Percentiles rank a stretch among this genome's conserved stretches.
These are phyloP conservation scores for Copidosoma floridanum DNA, from an alignment of 1,140 invertebrate species.

Conservation along the genomic window DNA sequence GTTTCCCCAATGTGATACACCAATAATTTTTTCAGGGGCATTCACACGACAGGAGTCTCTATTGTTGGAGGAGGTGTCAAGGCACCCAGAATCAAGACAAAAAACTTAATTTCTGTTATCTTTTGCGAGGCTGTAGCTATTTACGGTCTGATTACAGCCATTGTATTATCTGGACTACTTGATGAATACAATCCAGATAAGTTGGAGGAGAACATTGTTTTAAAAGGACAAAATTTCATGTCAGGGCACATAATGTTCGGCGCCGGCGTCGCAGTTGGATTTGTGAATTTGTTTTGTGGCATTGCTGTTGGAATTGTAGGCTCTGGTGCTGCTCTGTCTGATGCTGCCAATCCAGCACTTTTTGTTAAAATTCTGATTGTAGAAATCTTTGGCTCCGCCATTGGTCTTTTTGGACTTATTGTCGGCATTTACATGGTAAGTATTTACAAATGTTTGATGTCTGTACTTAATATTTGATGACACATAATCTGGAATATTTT, in stretches of 20 bases:
- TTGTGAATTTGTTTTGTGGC: conserved; percentile 94
- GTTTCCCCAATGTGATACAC: too few relatives aligned
- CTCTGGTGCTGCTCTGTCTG: conserved; percentile 91
- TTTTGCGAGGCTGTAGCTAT: conserved; percentile 99
- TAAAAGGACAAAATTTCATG: conserved; percentile 65
- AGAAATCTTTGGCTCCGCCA: conserved; percentile 97
- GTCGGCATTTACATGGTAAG: conserved; percentile 88
- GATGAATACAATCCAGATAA: conserved; percentile 58
- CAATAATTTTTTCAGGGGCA: conserved; percentile 63
- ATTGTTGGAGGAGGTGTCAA: conserved; percentile 98
- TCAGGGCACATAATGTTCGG: conserved; percentile 93
- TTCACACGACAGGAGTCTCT: conserved; percentile 93
- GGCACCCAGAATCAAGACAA: conserved; percentile 97
- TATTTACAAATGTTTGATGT: neutral
- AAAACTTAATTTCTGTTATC: conserved; percentile 98
- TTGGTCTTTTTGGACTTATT: conserved; percentile 97
- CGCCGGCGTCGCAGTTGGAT: conserved; percentile 89
- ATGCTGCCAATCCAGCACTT: conserved; percentile 90
- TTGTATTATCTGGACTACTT: conserved; percentile 86
- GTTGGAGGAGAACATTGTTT: conserved; percentile 24
- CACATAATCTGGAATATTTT: neutral
- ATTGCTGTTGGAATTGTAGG: conserved; percentile 94
- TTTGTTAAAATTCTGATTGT: conserved; percentile 98
- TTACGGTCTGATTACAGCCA: conserved; percentile 97
- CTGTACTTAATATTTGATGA: too few relatives aligned